Conservation (phyloP, 2,113 vertebrate species). For the Lepus americanus region DNA sequence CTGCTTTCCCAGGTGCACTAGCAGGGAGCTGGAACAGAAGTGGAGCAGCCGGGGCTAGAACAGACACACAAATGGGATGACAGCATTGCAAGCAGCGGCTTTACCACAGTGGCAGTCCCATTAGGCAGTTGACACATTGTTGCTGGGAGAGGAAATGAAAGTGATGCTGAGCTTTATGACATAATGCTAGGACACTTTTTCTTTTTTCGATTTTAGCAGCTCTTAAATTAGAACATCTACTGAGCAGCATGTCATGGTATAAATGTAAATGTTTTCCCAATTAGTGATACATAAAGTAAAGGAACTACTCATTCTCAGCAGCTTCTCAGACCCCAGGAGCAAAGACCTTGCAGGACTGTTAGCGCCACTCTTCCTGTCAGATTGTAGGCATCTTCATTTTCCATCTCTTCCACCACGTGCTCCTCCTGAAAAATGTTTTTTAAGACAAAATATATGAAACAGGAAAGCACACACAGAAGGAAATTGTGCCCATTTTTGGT, state of each 20-base stretch:
- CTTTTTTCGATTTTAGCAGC: not conserved
- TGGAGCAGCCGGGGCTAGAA: too few species aligned
- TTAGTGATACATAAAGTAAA: constrained; percentile 3
- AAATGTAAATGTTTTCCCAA: constrained; percentile 5
- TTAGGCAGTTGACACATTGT: not conserved
- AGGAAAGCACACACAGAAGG: not conserved
- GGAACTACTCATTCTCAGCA: not conserved
- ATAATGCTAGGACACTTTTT: not conserved
- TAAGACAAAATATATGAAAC: constrained; percentile 27
- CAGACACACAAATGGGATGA: too few species aligned
- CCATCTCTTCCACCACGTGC: not conserved
- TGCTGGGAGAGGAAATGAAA: not conserved
- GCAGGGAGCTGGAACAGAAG: too few species aligned
- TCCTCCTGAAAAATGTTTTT: constrained; percentile 29
- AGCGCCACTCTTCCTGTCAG: not conserved
- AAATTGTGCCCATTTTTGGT: not conserved
- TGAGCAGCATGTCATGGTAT: not conserved
- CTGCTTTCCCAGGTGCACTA: too few species aligned
- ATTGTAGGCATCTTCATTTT: not conserved
- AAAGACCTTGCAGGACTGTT: not conserved
- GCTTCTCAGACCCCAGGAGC: not conserved
- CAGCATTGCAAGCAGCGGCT: too few species aligned
- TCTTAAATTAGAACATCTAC: not conserved
- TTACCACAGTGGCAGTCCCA: not conserved
- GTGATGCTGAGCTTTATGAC: not conserved